Percentiles rank a stretch among this genome's conserved stretches.
These are phyloP conservation scores for Eolophus roseicapilla DNA, from an alignment of 2,113 vertebrate species.

Conservation along the genomic window DNA sequence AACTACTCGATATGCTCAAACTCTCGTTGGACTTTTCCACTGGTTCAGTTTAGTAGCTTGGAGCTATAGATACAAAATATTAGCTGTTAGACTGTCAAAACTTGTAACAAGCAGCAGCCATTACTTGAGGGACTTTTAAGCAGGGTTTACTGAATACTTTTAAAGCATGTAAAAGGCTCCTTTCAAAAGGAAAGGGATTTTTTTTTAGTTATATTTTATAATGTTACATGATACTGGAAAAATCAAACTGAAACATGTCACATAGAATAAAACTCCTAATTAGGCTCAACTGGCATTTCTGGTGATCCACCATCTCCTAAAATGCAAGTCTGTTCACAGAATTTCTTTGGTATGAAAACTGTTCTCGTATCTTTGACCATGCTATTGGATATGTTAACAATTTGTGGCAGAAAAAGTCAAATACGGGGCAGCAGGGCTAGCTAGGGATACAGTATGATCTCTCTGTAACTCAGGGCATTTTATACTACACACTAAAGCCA, in stretches of 20 bases:
- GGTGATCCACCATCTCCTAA: not conserved
- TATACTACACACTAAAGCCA: not conserved
- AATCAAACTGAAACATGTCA: slow-evolving; percentile 15
- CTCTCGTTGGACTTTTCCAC: not conserved
- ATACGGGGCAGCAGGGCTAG: not conserved
- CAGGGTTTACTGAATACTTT: not conserved
- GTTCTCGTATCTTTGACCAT: not conserved
- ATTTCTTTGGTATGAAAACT: not conserved
- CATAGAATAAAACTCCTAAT: slow-evolving; percentile 14
- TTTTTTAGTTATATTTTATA: not conserved
- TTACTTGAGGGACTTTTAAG: not conserved
- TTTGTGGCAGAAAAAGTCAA: slow-evolving; percentile 13
- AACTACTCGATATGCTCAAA: not conserved
- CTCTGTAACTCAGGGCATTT: not conserved
- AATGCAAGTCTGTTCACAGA: not conserved
- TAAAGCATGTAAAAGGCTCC: not conserved
- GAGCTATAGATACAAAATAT: not conserved
- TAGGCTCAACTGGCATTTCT: not conserved
- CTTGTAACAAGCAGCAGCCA: not conserved
- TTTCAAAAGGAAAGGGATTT: not conserved
- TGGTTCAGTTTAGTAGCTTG: not conserved
- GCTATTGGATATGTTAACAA: not conserved
- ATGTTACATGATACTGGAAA: not conserved
- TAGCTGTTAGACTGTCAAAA: slow-evolving; percentile 30
- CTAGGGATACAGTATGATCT: not conserved